These are phyloP conservation scores for Heliangelus exortis DNA, from an alignment of 2,797 vertebrate species.

Conservation along the genomic window DNA sequence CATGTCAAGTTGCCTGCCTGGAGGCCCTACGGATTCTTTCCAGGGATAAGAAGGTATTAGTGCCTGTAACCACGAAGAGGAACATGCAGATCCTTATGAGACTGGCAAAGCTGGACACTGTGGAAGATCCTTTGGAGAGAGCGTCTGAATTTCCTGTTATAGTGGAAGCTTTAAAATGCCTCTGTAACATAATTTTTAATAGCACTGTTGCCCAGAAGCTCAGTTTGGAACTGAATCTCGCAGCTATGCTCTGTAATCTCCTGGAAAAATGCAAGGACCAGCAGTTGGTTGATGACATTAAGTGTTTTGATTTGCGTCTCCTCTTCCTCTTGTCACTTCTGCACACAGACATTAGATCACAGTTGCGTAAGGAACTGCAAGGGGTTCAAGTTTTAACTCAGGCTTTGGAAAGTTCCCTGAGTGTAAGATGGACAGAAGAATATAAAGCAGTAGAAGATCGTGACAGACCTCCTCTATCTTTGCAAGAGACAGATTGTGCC, in stretches of 20 bases:
- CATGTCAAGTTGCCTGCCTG: constrained; percentile 90
- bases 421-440: constrained; percentile 89
- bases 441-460: constrained; percentile 84
- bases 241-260: constrained; percentile 85
- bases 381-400: constrained; percentile 88
- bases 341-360: constrained; percentile 86
- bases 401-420: constrained; percentile 91
- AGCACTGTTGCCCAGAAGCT: constrained; percentile 92
- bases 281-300: constrained; percentile 86
- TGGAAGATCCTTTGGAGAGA: constrained; percentile 79
- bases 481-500: constrained; percentile 88
- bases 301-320: constrained; percentile 93
- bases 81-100: constrained; percentile 90
- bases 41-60: constrained; percentile 92
- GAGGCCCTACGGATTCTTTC: constrained; percentile 97
- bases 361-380: constrained; percentile 85
- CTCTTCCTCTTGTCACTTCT: constrained; percentile 96
- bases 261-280: constrained; percentile 81
- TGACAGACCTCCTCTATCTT: constrained; percentile 82
- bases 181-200: constrained; percentile 97
- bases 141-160: constrained; percentile 84
- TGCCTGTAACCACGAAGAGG: constrained; percentile 90
- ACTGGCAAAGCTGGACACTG: constrained; percentile 83
- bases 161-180: constrained; percentile 96
- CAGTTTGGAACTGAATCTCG: constrained; percentile 90